A percentile compares a stretch with the other conserved stretches of the same genome.
These are phyloP conservation scores for Todiramphus saurophagus DNA, from an alignment of 2,113 vertebrate species.

Conservation along the genomic window DNA sequence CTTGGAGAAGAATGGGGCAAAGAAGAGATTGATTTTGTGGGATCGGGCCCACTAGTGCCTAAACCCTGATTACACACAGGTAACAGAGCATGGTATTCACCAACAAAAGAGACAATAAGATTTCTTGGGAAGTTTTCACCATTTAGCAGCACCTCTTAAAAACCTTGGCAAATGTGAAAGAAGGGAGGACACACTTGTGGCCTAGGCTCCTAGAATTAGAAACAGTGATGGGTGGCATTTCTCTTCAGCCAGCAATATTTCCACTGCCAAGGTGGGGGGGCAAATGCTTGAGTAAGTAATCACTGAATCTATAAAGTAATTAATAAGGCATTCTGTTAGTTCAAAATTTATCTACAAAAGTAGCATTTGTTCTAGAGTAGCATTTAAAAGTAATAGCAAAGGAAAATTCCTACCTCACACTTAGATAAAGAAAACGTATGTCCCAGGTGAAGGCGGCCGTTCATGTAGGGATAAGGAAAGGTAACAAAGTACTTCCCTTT, in stretches of 20 bases:
- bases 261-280: not conserved
- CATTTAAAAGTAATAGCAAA: not conserved
- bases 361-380: not conserved
- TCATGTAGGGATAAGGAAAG: constrained; percentile 99
- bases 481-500: constrained; percentile 91
- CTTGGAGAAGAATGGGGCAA: rapidly evolving
- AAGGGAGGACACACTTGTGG: not conserved
- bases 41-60: no score
- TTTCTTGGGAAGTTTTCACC: not conserved
- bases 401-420: constrained; percentile 86
- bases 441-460: constrained; percentile 94
- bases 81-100: not conserved
- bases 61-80: not conserved
- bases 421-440: constrained; percentile 96
- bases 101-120: not conserved
- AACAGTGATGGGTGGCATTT: not conserved
- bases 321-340: not conserved
- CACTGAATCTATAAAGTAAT: not conserved
- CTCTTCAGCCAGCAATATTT: not conserved
- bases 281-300: not conserved
- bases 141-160: not conserved
- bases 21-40: not conserved
- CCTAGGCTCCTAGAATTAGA: not conserved
- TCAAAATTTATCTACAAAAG: not conserved
- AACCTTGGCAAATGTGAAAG: not conserved